phyloP scores from a whole-genome alignment of 1,140 invertebrate species.

The Sycophaga agraensis region DNA sequence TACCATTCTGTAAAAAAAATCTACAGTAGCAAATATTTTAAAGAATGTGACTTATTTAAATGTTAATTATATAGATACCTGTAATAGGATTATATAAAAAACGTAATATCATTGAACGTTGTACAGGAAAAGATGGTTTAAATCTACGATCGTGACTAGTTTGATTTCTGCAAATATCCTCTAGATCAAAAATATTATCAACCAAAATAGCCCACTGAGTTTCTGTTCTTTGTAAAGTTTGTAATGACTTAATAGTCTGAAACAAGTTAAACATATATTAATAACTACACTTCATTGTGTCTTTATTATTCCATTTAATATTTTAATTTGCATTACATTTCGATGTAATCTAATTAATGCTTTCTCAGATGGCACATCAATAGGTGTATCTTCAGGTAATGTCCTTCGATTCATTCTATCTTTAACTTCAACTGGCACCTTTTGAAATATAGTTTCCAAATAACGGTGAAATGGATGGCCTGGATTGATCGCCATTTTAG shows the following conservation, averaged over 20 bases:
- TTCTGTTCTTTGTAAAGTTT: conserved; percentile 85
- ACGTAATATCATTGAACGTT: conserved; percentile 59
- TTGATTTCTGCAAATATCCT: conserved; percentile 85
- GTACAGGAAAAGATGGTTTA: conserved; percentile 72
- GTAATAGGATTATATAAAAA: conserved; percentile 68
- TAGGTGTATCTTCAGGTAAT: conserved; percentile 66
- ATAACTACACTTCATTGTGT: too few species aligned
- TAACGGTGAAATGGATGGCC: conserved; percentile 70
- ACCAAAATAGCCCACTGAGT: conserved; percentile 90
- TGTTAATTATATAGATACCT: conserved; percentile 53
- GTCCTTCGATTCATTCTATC: conserved; percentile 70
- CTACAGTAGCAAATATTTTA: neutral
- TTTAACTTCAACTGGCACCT: conserved; percentile 76
- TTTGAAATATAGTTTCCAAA: conserved; percentile 86
- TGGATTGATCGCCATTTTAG: conserved; percentile 67
- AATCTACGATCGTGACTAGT: conserved; percentile 74
- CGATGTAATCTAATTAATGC: conserved; percentile 79
- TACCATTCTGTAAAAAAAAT: conserved; percentile 82
- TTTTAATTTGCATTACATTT: conserved; percentile 58
- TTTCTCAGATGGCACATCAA: conserved; percentile 76
- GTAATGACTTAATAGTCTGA: conserved; percentile 82
- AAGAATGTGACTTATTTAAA: neutral
- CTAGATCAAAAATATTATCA: conserved; percentile 76
- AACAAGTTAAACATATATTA: conserved; percentile 28
- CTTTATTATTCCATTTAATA: conserved; percentile 7